Evolutionary conservation across 1,140 invertebrate species (phyloP).

Genomic region (Penaeus chinensis): DNA sequence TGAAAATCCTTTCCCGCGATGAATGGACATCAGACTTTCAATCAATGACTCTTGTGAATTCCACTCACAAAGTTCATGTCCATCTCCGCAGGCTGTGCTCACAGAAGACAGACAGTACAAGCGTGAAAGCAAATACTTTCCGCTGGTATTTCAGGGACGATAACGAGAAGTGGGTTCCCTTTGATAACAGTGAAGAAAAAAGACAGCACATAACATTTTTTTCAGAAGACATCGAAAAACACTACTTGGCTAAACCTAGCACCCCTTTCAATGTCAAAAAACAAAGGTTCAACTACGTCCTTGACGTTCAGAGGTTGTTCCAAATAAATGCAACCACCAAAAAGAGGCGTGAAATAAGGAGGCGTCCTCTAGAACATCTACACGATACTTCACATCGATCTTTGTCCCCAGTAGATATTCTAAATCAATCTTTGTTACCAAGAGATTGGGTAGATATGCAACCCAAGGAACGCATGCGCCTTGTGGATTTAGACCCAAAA

Average conservation of each 20-base stretch:
- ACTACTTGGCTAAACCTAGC: neutral
- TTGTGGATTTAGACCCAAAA: neutral
- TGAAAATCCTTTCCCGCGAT: neutral
- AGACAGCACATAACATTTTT: too few species aligned
- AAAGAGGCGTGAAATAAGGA: neutral
- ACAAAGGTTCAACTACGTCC: neutral
- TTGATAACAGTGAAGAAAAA: too few species aligned
- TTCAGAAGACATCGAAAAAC: too few species aligned
- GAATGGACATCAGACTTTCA: constrained; percentile 11
- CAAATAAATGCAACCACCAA: neutral
- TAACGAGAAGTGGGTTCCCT: too few species aligned
- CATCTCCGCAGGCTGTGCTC: too few species aligned
- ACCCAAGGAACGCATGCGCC: constrained; percentile 1
- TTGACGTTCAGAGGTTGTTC: neutral
- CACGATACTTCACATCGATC: neutral
- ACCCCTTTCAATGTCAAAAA: neutral
- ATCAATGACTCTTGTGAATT: neutral
- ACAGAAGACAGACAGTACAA: too few species aligned
- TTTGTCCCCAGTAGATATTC: neutral
- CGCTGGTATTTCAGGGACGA: too few species aligned
- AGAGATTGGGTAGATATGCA: neutral
- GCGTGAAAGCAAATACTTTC: too few species aligned
- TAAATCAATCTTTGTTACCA: neutral
- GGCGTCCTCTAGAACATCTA: neutral
- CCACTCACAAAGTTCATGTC: too few species aligned